phyloP scores from a whole-genome alignment of 2,113 vertebrate species.

The Falco punctatus region DNA sequence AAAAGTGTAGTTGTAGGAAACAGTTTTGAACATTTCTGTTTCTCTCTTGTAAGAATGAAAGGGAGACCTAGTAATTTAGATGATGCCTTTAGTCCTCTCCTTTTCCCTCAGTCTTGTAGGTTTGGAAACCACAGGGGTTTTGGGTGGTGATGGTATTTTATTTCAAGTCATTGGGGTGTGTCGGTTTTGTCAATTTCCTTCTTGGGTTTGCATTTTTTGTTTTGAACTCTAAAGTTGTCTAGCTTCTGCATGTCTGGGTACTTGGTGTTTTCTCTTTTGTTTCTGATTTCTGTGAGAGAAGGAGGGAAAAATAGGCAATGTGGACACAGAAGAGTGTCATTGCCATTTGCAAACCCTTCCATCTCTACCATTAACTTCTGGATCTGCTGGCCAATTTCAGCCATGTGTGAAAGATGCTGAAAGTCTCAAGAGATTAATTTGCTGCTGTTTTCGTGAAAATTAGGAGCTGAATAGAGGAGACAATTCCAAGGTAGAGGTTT shows the following conservation, averaged over 20 bases:
- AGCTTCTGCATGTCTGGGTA: not conserved
- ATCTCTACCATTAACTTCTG: not conserved
- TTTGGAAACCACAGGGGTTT: not conserved
- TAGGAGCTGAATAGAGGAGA: not conserved
- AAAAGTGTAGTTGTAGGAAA: not conserved
- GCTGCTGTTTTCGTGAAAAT: not conserved
- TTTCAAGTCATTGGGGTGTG: not conserved
- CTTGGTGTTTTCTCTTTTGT: not conserved
- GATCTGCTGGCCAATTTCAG: not conserved
- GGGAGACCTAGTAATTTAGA: not conserved
- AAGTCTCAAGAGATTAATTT: conserved; percentile 5
- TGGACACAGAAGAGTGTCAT: not conserved
- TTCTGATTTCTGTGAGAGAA: not conserved
- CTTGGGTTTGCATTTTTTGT: not conserved
- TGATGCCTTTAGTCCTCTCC: not conserved
- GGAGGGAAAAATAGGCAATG: not conserved
- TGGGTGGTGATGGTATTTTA: not conserved
- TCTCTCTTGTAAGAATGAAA: not conserved
- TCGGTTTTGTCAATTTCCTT: not conserved
- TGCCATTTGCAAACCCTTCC: not conserved
- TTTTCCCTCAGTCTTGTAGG: not conserved
- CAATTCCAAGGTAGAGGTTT: not conserved
- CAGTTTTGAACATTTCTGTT: not conserved
- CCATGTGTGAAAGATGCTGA: not conserved
- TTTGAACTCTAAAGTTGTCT: not conserved